Evolutionary conservation across 2,888 invertebrate species (phyloP), one percentile per base, ranked within the genome.

Genomic region (Taphrorychus bicolor): DNA sequence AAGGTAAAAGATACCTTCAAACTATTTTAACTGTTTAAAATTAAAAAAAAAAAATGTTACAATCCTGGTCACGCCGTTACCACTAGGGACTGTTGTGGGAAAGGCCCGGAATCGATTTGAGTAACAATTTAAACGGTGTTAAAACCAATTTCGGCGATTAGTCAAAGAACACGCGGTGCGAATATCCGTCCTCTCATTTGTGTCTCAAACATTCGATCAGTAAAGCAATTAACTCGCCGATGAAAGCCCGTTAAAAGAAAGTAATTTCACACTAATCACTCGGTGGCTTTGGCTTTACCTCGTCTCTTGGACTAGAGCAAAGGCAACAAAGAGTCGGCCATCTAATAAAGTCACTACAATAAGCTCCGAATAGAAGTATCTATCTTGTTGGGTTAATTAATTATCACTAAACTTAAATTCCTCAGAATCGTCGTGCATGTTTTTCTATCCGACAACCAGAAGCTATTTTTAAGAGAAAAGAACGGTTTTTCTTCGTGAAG

Each of bases 381-480:
- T 32, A 32, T 11, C 32, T 32, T 11, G 11, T 32, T 32, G 32
- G 32, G 32, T 32, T 63, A 51, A 63, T 63, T 63, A 63, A 63
- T 63, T 56, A 57, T 21, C 48, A 58, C 51, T n/a, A n/a, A 51
- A 60, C 16, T 41, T n/a, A 51, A 63, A 63, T 63, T 63, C 63
- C 63, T 22, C 14, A 22, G 41, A 40, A 21, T 63, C 63, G 56
- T 63, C 63, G 56, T 22, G 63, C 63, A 11, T 63, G 63, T 63
- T 49, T 32, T 9, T 32, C 51, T 63, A 48, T 57, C n/a, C n/a
- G n/a, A 63, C 42, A 63, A 63, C 22, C 51, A 21, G 7, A 21
- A 59, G 65, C 42, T 65, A 65, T 65, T 65, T 65, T 65, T 65
- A 65, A 53, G 21, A 65, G 65, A 59, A 58, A 16, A 16, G 17